Evolutionary conservation across 2,113 vertebrate species (phyloP).

Genomic region (Acanthochromis polyacanthus): DNA sequence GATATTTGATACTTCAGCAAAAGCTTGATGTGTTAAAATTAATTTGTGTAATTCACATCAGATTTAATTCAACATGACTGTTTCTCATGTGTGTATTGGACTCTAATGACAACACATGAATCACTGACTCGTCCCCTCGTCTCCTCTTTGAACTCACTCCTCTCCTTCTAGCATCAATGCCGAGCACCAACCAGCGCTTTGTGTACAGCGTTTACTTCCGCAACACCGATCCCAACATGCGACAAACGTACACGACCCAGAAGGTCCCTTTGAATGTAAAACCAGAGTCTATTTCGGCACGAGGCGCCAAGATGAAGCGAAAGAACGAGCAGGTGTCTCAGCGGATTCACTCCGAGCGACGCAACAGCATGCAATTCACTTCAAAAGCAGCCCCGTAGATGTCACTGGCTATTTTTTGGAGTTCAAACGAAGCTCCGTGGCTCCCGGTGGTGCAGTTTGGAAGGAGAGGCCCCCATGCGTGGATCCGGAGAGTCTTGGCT

Average conservation of each 20-base stretch:
- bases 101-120: no score
- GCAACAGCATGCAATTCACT: constrained; percentile 54
- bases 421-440: constrained; percentile 49
- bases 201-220: not conserved
- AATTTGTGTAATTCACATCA: no score
- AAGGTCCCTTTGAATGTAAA: constrained; percentile 16
- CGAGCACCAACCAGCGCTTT: no score
- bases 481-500: constrained; percentile 16
- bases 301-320: not conserved
- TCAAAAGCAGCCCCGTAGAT: constrained; percentile 41
- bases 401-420: constrained; percentile 56
- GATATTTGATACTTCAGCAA: no score
- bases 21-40: no score
- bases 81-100: no score
- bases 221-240: not conserved
- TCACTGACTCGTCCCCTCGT: no score
- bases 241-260: not conserved
- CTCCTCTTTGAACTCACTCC: no score
- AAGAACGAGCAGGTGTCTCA: constrained; percentile 26
- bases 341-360: constrained; percentile 36
- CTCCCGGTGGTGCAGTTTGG: constrained; percentile 20
- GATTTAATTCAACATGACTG: no score
- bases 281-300: constrained; percentile 11
- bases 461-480: constrained; percentile 23
- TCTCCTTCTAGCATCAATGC: no score